A percentile compares a stretch with the other conserved stretches of the same genome.
Evolutionary conservation across 1,140 invertebrate species (phyloP).

Genomic region (Tribolium madens): DNA sequence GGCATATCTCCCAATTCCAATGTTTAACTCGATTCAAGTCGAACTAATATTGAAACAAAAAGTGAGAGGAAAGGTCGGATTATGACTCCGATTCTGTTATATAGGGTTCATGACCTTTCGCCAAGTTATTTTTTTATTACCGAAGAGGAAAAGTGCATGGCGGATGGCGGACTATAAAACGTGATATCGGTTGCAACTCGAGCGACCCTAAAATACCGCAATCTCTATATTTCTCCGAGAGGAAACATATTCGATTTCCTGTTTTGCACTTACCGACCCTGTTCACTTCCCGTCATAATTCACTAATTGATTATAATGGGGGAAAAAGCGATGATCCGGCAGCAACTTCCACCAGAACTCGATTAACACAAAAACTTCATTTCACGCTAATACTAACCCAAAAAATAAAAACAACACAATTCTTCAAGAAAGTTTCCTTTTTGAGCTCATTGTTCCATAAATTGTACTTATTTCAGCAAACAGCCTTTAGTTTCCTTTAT

Average conservation of each 20-base stretch:
- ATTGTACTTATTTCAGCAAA: slow-evolving; percentile 16
- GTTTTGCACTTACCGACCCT: slow-evolving; percentile 17
- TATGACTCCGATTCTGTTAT: not conserved
- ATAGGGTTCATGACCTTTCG: not conserved
- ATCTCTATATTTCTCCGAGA: slow-evolving; percentile 1
- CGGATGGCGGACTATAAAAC: slow-evolving; percentile 16
- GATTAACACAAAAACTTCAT: not conserved
- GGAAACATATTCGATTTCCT: slow-evolving; percentile 35
- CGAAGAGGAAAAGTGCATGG: not conserved
- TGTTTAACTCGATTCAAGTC: not conserved
- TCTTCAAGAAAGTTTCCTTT: not conserved
- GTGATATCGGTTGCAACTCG: slow-evolving; percentile 1
- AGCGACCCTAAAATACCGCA: not conserved
- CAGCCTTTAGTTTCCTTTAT: not conserved
- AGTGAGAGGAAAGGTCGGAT: not conserved
- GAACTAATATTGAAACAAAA: not conserved
- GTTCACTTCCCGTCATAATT: slow-evolving; percentile 24
- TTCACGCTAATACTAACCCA: not conserved
- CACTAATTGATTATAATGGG: slow-evolving; percentile 36
- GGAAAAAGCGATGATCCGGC: slow-evolving; percentile 21
- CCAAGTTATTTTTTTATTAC: not conserved
- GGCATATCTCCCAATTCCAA: not conserved
- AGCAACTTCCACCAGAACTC: slow-evolving; percentile 1
- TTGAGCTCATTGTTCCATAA: not conserved
- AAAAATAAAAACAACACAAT: not conserved